Conservation (phyloP, 1,140 invertebrate species). For the Hyles euphorbiae region DNA sequence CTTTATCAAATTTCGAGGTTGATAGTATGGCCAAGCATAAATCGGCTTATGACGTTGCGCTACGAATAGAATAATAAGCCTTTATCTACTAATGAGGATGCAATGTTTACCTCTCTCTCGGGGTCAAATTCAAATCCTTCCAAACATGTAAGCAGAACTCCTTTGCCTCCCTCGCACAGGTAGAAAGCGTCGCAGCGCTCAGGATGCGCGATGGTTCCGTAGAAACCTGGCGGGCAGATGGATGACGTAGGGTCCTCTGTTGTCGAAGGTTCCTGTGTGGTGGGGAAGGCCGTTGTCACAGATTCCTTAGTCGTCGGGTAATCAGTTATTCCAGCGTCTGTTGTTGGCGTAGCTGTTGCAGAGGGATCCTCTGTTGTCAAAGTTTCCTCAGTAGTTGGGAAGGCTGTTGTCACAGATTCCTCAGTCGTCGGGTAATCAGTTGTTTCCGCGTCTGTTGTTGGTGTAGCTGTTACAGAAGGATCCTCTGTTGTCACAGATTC, state of each 20-base stretch:
- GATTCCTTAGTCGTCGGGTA: slow-evolving; percentile 1
- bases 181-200: too few species aligned
- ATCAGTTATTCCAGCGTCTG: not conserved
- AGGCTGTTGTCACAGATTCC: not conserved
- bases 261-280: slow-evolving; percentile 8
- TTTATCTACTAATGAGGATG: not conserved
- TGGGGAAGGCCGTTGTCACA: not conserved
- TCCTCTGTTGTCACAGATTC: slow-evolving; percentile 4
- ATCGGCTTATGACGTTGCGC: too few species aligned
- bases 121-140: too few species aligned
- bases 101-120: too few species aligned
- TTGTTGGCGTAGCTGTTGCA: not conserved
- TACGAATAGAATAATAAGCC: too few species aligned
- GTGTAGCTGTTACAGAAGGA: not conserved
- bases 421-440: not conserved
- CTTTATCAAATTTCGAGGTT: too few species aligned
- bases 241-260: slow-evolving; percentile 8
- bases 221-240: slow-evolving; percentile 26
- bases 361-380: not conserved
- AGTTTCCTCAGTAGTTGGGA: too few species aligned
- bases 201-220: slow-evolving; percentile 20
- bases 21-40: too few species aligned
- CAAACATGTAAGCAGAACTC: not conserved
- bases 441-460: not conserved
- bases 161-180: too few species aligned